These are phyloP conservation scores for Anguilla japonica DNA, from an alignment of 2,113 vertebrate genomes.

Conservation along the genomic window DNA sequence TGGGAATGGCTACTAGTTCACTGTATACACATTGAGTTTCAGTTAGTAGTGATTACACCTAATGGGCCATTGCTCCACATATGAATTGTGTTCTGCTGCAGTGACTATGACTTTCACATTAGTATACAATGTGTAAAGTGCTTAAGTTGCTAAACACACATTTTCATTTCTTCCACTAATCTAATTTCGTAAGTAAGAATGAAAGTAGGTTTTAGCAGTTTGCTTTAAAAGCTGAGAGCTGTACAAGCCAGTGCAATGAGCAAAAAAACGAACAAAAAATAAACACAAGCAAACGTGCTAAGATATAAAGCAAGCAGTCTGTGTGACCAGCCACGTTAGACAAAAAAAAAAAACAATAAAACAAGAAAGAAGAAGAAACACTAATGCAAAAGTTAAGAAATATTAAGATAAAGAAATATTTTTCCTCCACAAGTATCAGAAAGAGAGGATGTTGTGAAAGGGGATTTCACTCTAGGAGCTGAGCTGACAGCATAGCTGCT, in stretches of 20 bases:
- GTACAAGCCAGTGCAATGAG: neutral
- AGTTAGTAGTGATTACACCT: too few species aligned
- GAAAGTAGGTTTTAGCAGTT: neutral
- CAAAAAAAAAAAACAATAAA: neutral
- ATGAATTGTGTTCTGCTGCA: too few species aligned
- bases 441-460: neutral
- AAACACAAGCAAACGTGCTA: neutral
- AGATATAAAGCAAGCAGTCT: neutral
- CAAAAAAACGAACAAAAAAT: neutral
- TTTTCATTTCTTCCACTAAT: neutral
- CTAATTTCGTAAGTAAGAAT: neutral
- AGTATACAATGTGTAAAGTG: too few species aligned
- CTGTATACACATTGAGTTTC: too few species aligned
- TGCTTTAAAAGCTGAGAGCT: neutral
- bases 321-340: neutral
- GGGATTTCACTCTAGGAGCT: neutral
- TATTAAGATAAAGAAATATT: neutral
- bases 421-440: neutral
- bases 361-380: neutral
- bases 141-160: too few species aligned
- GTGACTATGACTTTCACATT: too few species aligned
- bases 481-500: neutral
- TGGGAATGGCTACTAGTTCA: too few species aligned
- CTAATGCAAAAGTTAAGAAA: neutral
- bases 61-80: too few species aligned